These are phyloP conservation scores for Mystacides longicornis DNA, from an alignment of 2,888 invertebrate genomes.

Conservation along the genomic window DNA sequence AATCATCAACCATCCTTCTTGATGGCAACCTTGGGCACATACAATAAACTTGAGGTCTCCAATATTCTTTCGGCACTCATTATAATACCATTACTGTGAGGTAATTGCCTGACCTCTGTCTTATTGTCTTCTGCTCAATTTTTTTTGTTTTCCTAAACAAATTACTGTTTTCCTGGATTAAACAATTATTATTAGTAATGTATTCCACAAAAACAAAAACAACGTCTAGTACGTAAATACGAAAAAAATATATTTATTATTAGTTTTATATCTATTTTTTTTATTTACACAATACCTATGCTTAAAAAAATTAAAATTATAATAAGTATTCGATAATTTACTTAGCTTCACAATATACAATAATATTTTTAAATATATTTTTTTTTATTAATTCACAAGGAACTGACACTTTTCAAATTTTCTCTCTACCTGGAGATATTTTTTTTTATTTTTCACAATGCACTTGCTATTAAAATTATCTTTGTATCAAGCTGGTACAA, in stretches of 20 bases:
- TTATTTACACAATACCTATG: too few species aligned
- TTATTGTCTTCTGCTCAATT: not conserved
- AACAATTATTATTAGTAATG: not conserved
- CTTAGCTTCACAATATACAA: too few species aligned
- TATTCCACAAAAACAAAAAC: not conserved
- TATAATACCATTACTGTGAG: not conserved
- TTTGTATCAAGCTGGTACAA: constrained; percentile 1
- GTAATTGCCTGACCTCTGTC: not conserved
- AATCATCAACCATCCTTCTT: constrained; percentile 1
- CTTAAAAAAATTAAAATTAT: too few species aligned
- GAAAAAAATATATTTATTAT: not conserved
- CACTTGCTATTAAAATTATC: constrained; percentile 3
- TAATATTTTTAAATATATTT: too few species aligned
- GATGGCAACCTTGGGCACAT: not conserved
- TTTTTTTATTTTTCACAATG: too few species aligned
- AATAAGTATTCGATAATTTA: too few species aligned
- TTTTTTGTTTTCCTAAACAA: too few species aligned
- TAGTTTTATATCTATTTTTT: too few species aligned
- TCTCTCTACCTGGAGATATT: too few species aligned
- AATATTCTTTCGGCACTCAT: not conserved
- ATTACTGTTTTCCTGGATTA: not conserved
- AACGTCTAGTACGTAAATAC: not conserved
- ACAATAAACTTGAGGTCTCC: not conserved
- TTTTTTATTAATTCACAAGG: too few species aligned
- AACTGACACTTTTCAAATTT: too few species aligned